These are phyloP conservation scores for Dryobates pubescens DNA, from an alignment of 2,797 vertebrate species.

Conservation along the genomic window DNA sequence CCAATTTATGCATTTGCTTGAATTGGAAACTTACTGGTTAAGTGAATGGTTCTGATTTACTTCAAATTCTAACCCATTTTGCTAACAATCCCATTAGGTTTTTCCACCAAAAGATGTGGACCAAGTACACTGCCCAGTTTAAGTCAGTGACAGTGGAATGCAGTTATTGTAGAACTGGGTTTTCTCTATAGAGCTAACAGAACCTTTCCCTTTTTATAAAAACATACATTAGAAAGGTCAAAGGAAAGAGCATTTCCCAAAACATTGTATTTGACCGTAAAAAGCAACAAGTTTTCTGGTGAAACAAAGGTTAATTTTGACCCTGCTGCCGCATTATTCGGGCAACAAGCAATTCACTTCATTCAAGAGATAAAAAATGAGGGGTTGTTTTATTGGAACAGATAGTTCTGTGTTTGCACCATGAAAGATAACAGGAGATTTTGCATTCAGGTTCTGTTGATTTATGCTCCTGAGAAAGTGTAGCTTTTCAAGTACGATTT, in stretches of 20 bases:
- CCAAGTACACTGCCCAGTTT: too few species aligned
- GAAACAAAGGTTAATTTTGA: slow-evolving; percentile 27
- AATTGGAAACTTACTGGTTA: neutral
- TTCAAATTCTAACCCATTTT: neutral
- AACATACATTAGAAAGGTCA: neutral
- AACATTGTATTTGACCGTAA: neutral
- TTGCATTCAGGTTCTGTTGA: slow-evolving; percentile 44
- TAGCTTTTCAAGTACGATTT: slow-evolving; percentile 45
- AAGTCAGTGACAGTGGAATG: neutral
- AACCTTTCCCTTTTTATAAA: neutral
- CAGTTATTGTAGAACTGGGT: neutral
- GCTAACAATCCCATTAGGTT: neutral
- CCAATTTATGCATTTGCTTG: neutral
- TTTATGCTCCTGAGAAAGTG: slow-evolving; percentile 66
- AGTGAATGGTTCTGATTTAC: neutral
- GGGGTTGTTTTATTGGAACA: neutral
- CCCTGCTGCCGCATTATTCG: neutral
- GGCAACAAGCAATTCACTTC: slow-evolving; percentile 46
- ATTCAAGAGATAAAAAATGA: slow-evolving; percentile 47
- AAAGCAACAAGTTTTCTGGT: neutral
- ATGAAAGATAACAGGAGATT: slow-evolving; percentile 44
- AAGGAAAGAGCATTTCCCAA: neutral
- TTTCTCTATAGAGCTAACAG: neutral
- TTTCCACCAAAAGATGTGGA: neutral
- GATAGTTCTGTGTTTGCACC: slow-evolving; percentile 47